Conservation (phyloP, 2,888 invertebrate genomes). For the Pheosia gnoma region DNA sequence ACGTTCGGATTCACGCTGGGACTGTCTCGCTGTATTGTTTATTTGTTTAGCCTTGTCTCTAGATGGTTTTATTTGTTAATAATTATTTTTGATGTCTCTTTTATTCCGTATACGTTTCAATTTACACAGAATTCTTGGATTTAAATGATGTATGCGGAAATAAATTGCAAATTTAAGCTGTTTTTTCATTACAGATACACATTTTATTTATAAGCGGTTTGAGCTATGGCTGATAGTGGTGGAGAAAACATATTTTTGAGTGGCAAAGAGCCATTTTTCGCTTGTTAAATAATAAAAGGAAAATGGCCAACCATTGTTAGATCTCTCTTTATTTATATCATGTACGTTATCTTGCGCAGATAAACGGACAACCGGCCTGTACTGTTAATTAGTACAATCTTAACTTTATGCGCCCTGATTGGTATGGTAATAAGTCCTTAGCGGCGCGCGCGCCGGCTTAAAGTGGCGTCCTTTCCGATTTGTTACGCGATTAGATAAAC, state of each 20-base stretch:
- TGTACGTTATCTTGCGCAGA: constrained; percentile 40
- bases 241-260: too few relatives aligned
- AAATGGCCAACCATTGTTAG: constrained; percentile 22
- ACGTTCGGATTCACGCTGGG: constrained; percentile 73
- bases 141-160: too few relatives aligned
- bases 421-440: constrained; percentile 74
- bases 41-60: too few relatives aligned
- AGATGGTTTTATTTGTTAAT: constrained; percentile 42
- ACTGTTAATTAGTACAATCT: constrained; percentile 80
- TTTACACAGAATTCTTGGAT: constrained; percentile 18
- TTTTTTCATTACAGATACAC: too few relatives aligned
- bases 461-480: constrained; percentile 78
- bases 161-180: too few relatives aligned
- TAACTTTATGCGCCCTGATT: constrained; percentile 79
- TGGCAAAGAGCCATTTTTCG: background rate
- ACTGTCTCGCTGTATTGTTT: constrained; percentile 46
- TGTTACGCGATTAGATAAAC: constrained; percentile 73
- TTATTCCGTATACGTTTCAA: constrained; percentile 33
- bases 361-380: constrained; percentile 59
- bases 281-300: constrained; percentile 29
- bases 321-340: constrained; percentile 42
- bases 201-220: too few relatives aligned
- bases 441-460: constrained; percentile 42
- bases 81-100: constrained; percentile 49
- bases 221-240: too few relatives aligned